These are phyloP conservation scores for Heliconius congener DNA, from an alignment of 1,140 invertebrate species.

Conservation along the genomic window DNA sequence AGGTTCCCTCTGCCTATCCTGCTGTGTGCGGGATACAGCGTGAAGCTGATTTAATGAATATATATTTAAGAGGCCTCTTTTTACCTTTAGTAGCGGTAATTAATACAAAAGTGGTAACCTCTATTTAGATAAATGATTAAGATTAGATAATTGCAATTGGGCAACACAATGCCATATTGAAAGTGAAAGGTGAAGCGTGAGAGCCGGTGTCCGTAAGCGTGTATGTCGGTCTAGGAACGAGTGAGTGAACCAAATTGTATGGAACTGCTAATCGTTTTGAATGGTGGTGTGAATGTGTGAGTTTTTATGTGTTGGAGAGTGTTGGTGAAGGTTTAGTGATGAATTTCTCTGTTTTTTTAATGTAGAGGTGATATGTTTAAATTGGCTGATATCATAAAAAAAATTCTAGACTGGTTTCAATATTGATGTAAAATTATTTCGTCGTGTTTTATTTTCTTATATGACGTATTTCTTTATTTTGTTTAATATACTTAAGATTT, in stretches of 20 bases:
- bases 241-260: not conserved
- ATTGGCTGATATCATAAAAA: no score
- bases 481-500: no score
- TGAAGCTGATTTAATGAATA: no score
- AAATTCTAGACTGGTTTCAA: no score
- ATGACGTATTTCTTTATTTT: no score
- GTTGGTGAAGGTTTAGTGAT: not conserved
- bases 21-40: no score
- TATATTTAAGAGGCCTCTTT: not conserved
- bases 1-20: no score
- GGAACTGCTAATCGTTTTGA: not conserved
- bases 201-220: conserved; percentile 1
- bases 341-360: not conserved
- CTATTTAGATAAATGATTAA: conserved; percentile 64
- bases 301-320: not conserved
- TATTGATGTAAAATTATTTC: no score
- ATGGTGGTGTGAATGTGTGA: not conserved
- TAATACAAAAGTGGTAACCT: conserved; percentile 45
- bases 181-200: conserved; percentile 62
- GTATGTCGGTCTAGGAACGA: not conserved
- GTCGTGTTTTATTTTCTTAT: no score
- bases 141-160: conserved; percentile 68
- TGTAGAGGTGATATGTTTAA: no score
- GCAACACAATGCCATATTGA: conserved; percentile 56
- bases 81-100: conserved; percentile 46